Evolutionary conservation across 2,113 vertebrate genomes (phyloP).

Genomic region (Varanus komodoensis): DNA sequence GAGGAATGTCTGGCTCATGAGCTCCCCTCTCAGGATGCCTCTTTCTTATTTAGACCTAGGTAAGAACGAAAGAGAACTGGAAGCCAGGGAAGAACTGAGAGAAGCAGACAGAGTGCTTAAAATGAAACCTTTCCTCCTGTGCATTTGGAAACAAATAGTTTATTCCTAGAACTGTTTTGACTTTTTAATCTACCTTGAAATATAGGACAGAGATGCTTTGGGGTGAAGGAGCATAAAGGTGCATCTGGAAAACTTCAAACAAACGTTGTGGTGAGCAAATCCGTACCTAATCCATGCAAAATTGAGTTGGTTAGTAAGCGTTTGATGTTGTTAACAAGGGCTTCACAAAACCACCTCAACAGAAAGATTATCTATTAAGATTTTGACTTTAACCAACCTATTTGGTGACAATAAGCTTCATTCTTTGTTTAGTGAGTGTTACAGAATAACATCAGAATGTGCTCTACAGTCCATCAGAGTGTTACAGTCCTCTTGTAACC

Average conservation of each 20-base stretch:
- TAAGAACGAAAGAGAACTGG: neutral
- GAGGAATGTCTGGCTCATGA: neutral
- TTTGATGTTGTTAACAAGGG: slow-evolving; percentile 58
- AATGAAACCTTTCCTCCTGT: neutral
- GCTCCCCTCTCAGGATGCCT: neutral
- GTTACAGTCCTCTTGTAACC: slow-evolving; percentile 11
- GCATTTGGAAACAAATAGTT: neutral
- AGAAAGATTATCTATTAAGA: slow-evolving; percentile 40
- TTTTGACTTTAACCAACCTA: neutral
- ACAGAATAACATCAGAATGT: neutral
- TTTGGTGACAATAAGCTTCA: slow-evolving; percentile 12
- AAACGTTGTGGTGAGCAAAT: slow-evolving; percentile 48
- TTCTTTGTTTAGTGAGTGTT: slow-evolving; percentile 11
- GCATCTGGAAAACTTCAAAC: slow-evolving; percentile 59
- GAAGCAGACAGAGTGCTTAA: neutral
- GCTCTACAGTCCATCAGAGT: neutral
- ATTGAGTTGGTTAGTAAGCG: slow-evolving; percentile 30
- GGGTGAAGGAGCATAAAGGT: slow-evolving; percentile 31
- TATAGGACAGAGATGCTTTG: slow-evolving; percentile 27
- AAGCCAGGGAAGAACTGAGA: neutral
- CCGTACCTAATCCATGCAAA: slow-evolving; percentile 54
- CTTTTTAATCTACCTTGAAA: slow-evolving; percentile 33
- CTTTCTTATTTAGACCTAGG: too few relatives aligned
- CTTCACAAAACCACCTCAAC: neutral
- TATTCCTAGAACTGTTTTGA: slow-evolving; percentile 30